These are phyloP conservation scores for Chamaetylas fuelleborni DNA, from an alignment of 2,113 vertebrate species.

Conservation along the genomic window DNA sequence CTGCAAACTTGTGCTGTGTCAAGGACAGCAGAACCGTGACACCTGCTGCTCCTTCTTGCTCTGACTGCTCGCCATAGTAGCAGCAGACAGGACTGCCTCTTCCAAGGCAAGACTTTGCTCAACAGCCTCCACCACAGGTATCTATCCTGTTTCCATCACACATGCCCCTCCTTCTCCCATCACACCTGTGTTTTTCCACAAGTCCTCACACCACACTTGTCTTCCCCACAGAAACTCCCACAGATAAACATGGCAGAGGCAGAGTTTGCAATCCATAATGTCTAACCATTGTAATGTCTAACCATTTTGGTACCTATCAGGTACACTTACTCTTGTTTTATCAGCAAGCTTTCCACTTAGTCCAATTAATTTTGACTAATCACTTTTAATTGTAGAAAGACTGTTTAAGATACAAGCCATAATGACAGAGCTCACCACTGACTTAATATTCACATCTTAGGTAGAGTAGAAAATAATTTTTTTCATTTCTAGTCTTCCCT, in stretches of 20 bases:
- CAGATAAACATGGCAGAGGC: fast-evolving
- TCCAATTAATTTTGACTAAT: not conserved
- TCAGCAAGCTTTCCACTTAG: not conserved
- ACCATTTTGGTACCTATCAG: not conserved
- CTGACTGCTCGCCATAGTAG: not conserved
- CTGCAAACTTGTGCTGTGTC: not conserved
- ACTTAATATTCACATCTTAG: not conserved
- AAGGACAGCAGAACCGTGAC: not conserved
- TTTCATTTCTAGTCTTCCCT: not conserved
- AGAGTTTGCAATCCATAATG: not conserved
- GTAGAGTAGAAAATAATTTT: not conserved
- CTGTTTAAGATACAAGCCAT: not conserved
- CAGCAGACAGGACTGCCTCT: not conserved
- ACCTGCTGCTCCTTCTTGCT: not conserved
- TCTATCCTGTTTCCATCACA: not conserved
- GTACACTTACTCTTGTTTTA: not conserved
- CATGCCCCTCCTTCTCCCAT: not conserved
- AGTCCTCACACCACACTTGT: fast-evolving
- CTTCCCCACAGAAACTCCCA: not conserved
- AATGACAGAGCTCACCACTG: not conserved
- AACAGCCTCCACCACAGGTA: not conserved
- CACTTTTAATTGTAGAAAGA: not conserved
- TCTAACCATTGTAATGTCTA: not conserved
- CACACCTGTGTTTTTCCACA: not conserved
- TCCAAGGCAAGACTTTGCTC: not conserved